Evolutionary conservation across 2,113 vertebrate genomes (phyloP).

Genomic region (Cyprinodon tularosa): DNA sequence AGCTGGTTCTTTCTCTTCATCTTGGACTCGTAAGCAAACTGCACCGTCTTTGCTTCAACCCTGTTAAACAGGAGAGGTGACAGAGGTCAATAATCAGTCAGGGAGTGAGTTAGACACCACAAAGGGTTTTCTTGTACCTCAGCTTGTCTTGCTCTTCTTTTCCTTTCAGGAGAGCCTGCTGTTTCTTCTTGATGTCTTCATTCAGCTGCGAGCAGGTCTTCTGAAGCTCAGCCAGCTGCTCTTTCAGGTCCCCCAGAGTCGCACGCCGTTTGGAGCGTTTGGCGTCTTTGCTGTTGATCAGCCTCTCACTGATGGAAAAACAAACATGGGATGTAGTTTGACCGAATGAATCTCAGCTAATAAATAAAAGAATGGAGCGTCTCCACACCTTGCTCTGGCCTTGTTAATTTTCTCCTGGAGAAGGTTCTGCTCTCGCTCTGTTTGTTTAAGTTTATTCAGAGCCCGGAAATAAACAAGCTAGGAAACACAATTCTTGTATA

Average conservation of each 20-base stretch:
- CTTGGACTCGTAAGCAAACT: constrained; percentile 32
- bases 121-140: constrained; percentile 14
- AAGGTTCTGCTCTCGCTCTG: constrained; percentile 48
- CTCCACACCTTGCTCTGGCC: constrained; percentile 40
- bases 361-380: background rate
- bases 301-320: constrained; percentile 15
- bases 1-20: constrained; percentile 55
- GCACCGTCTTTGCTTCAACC: constrained; percentile 47
- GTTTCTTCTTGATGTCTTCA: constrained; percentile 48
- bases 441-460: constrained; percentile 55
- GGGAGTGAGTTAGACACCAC: background rate
- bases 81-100: background rate
- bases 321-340: background rate
- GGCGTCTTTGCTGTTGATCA: constrained; percentile 14
- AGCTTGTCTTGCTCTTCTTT: constrained; percentile 53
- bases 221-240: constrained; percentile 35
- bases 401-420: constrained; percentile 54
- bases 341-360: background rate
- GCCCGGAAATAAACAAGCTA: constrained; percentile 54
- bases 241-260: constrained; percentile 21
- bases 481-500: background rate
- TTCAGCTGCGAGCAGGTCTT: constrained; percentile 26
- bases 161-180: constrained; percentile 51
- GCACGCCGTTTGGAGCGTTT: constrained; percentile 1
- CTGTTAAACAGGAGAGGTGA: constrained; percentile 7